Evolutionary conservation across 2,888 invertebrate species (phyloP), one percentile per base, ranked within the genome.

Genomic region (Calameuta filiformis): DNA sequence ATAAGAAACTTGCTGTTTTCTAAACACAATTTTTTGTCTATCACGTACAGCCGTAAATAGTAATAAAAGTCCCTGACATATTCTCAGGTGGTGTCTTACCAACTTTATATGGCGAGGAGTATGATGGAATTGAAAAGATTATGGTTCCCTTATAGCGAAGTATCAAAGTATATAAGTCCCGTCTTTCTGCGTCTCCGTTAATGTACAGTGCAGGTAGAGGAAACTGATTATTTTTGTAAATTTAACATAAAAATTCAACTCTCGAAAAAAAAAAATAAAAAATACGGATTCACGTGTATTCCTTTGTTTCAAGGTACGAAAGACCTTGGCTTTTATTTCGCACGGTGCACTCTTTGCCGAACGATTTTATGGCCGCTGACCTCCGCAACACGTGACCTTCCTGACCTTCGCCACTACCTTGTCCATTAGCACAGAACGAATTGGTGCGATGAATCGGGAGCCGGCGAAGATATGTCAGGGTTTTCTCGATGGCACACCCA

Each of bases 61-160:
- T 31, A 33, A 31, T 1, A 34, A 71, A 34, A 34, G 71, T 31
- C 71, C 71, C 34, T 71, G 71, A 71, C 71, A 71, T 71, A 71
- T 71, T 71, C 71, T 12, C 71, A 71, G 71, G 71, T 9, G 31
- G 12, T 30, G 31, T 12, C 71, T 33, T 31, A 71, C 71, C 12
- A 31, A 33, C 34, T 12, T 12, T 71, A 71, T 71, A 71, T 34
- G 71, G 71, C 34, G 12, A 9, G 12, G 15, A 34, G 71, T 23
- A 71, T 34, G 71, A 71, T 34, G 71, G 71, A 71, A 71, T 31
- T 33, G 31, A 71, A 71, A 31, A 34, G 71, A 30, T 71, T 71
- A 71, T 34, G 71, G 71, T 34, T 71, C 71, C 15, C 34, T 11
- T 30, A 71, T 71, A 71, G 71, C 71, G 33, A 34, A 71, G 31